phyloP scores from a whole-genome alignment of 2,888 invertebrate genomes.

The Rhagonycha lutea region DNA sequence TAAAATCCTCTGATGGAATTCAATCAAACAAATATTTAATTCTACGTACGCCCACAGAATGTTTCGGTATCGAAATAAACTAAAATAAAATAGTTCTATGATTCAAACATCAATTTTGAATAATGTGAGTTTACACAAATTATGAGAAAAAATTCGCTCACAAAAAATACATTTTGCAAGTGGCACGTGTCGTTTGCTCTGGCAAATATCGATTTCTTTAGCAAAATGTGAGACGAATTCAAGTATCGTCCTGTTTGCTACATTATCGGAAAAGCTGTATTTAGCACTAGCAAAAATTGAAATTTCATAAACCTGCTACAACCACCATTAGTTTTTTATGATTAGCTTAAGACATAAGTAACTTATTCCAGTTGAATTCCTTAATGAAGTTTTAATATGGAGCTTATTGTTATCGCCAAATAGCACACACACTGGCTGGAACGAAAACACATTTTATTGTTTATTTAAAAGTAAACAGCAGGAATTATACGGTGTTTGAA shows the following conservation, averaged over 20 bases:
- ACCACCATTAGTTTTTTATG: neutral
- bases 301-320: neutral
- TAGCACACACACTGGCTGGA: neutral
- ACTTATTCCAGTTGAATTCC: neutral
- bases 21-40: neutral
- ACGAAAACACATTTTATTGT: neutral
- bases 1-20: neutral
- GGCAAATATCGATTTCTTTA: neutral
- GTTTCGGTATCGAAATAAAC: neutral
- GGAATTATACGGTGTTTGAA: neutral
- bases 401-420: neutral
- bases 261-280: neutral
- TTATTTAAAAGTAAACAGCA: neutral
- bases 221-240: neutral
- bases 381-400: neutral
- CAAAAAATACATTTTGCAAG: neutral
- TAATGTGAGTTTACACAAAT: neutral
- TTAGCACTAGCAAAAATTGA: neutral
- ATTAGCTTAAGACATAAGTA: neutral
- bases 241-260: neutral
- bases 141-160: neutral
- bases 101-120: neutral
- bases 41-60: neutral
- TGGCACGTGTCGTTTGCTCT: neutral
- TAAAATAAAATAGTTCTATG: neutral